These are phyloP conservation scores for Balearica regulorum DNA, from an alignment of 2,797 vertebrate species.

Conservation along the genomic window DNA sequence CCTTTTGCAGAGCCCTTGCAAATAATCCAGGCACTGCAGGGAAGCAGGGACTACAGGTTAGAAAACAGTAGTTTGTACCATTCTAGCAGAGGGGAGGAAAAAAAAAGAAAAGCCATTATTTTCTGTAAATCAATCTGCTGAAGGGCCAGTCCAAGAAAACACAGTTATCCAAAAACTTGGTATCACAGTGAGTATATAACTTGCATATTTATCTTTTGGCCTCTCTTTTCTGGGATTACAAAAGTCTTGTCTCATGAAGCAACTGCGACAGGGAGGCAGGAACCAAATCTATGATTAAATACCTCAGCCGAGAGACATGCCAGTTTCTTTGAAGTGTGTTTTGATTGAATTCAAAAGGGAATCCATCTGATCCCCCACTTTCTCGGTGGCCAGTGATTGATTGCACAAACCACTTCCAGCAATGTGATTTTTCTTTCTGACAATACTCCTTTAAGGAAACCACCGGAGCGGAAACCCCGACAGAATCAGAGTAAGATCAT, in stretches of 20 bases:
- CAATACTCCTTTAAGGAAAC: slow-evolving; percentile 8
- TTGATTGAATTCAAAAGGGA: slow-evolving; percentile 38
- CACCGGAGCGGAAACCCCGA: not conserved
- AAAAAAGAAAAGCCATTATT: not conserved
- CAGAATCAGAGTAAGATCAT: not conserved
- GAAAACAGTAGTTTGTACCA: not conserved
- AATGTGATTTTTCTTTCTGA: slow-evolving; percentile 51
- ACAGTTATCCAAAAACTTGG: not conserved
- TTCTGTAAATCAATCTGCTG: not conserved
- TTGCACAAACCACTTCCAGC: not conserved
- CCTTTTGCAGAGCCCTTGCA: not conserved
- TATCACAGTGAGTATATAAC: not conserved
- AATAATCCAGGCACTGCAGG: not conserved
- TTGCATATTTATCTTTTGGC: not conserved
- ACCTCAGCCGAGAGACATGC: not conserved
- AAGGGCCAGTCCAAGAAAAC: not conserved
- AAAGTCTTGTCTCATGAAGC: not conserved
- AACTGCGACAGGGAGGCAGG: not conserved
- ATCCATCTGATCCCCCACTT: not conserved
- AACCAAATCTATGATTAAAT: slow-evolving; percentile 5
- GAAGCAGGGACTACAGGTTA: not conserved
- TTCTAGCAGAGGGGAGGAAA: not conserved
- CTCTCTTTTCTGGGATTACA: not conserved
- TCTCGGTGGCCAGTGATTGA: not conserved
- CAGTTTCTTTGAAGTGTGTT: not conserved